Evolutionary conservation across 1,140 invertebrate genomes (phyloP), one percentile per base, ranked within the genome.

Genomic region (Homalodisca vitripennis): DNA sequence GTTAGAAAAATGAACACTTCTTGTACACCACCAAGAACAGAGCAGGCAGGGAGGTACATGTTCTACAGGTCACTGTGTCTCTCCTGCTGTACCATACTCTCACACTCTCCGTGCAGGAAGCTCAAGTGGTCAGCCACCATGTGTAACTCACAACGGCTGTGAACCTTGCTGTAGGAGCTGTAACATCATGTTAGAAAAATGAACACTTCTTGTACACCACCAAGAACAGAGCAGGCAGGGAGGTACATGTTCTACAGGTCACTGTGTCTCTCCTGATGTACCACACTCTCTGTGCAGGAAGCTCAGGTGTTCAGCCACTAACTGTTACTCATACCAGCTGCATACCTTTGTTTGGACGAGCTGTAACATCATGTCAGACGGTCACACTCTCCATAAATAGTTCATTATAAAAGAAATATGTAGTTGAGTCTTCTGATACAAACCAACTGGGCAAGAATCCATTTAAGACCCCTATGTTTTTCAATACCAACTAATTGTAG

Each of bases 221-320:
- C 84, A 26, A 87, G 83, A 64, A 99, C 86, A 20, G 95, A 92
- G 74, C 90, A 90, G 17, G 99, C 79, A 53, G 99, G 82, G 51
- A 87, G 87, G 80, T 98, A 98, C 86, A 98, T 91, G 76, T 98
- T 93, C 0, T 87, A 84, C 41, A 99, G 81, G 82, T 98, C 96
- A 79, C 88, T 88, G 66, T 85, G 85, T 41, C 86, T 84, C 78
- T 97, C 95, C 48, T 88, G 83, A 69, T 89, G 82, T 14, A 98
- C 93, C 88, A 97, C 91, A 93, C 81, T 98, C 95, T 0, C 89
- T 87, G 77, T 98, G 94, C 29, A 98, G 80, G 75, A 95, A 92
- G 41, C 85, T 79, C 32, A 98, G 81, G 78, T 98, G 92, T 73
- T 96, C 93, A 1, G 89, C 92, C 0, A 98, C 90, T 85, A 96